These are phyloP conservation scores for Vipera ursinii DNA, from an alignment of 2,797 vertebrate genomes.

Conservation along the genomic window DNA sequence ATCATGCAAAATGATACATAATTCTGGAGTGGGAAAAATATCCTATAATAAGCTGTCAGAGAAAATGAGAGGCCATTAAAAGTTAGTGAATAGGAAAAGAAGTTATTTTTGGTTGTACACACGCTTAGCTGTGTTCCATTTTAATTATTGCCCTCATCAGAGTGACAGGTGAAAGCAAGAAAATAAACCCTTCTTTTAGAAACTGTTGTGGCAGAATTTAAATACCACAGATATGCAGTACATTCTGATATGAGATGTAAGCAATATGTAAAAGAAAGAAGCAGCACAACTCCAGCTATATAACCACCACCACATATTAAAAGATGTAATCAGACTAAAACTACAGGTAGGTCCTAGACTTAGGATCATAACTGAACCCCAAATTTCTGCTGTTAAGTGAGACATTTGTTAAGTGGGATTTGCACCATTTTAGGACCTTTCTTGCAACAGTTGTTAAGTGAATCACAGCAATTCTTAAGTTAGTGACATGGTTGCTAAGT, in stretches of 20 bases:
- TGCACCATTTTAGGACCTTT: too few species aligned
- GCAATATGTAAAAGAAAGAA: background rate
- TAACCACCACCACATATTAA: background rate
- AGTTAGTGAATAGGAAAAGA: slow-evolving; percentile 20
- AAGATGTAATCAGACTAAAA: background rate
- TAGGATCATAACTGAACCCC: background rate
- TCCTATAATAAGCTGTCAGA: slow-evolving; percentile 3
- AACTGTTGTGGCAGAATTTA: slow-evolving; percentile 32
- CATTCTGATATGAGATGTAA: background rate
- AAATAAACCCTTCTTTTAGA: slow-evolving; percentile 40
- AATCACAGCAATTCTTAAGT: too few species aligned
- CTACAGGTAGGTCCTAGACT: background rate
- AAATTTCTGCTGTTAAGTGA: background rate
- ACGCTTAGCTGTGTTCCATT: slow-evolving; percentile 10
- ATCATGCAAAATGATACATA: background rate
- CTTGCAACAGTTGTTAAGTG: too few species aligned
- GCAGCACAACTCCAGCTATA: background rate
- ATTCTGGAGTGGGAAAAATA: background rate
- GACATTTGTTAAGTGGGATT: background rate
- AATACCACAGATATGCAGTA: slow-evolving; percentile 15
- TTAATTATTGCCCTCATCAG: slow-evolving; percentile 44
- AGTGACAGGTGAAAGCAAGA: slow-evolving; percentile 35
- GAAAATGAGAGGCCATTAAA: slow-evolving; percentile 25
- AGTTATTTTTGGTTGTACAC: slow-evolving; percentile 34
- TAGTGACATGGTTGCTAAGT: too few species aligned